Percentiles rank a stretch among this genome's conserved stretches.
Conservation (phyloP, 2,888 invertebrate genomes). For the Zhengitettix transpicula region DNA sequence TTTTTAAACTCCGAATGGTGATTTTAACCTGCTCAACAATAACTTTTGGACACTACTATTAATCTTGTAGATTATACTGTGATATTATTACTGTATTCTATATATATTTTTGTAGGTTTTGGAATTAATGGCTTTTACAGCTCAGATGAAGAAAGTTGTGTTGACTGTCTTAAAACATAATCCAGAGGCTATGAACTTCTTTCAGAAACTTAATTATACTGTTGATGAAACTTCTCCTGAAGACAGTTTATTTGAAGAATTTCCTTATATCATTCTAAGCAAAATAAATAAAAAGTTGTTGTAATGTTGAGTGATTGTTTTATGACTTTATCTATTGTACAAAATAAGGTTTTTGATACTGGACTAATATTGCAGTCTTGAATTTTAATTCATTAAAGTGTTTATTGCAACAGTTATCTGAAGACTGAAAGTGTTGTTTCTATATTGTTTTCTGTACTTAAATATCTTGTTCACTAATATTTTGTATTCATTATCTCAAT, state of each 20-base stretch:
- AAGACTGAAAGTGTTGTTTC: no score
- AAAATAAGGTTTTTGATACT: neutral
- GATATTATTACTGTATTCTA: neutral
- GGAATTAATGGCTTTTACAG: slow-evolving; percentile 55
- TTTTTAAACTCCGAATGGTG: no score
- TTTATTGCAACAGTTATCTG: no score
- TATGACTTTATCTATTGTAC: neutral
- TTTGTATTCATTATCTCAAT: no score
- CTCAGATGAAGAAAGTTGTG: slow-evolving; percentile 63
- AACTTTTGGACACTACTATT: no score
- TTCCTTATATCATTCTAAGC: slow-evolving; percentile 44
- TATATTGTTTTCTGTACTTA: no score
- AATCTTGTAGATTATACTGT: no score
- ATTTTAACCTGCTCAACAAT: no score
- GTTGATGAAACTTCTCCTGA: slow-evolving; percentile 52
- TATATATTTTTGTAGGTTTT: slow-evolving; percentile 22
- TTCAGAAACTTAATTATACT: slow-evolving; percentile 51
- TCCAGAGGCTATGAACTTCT: slow-evolving; percentile 52
- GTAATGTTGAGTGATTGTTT: neutral
- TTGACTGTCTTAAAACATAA: slow-evolving; percentile 72
- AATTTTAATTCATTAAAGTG: no score
- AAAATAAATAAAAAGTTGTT: slow-evolving; percentile 28
- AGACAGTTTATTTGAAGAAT: slow-evolving; percentile 34
- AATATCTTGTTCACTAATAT: no score
- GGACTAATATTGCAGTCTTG: neutral